Evolutionary conservation across 2,797 vertebrate species (phyloP).

Genomic region (Pteropus rufus): DNA sequence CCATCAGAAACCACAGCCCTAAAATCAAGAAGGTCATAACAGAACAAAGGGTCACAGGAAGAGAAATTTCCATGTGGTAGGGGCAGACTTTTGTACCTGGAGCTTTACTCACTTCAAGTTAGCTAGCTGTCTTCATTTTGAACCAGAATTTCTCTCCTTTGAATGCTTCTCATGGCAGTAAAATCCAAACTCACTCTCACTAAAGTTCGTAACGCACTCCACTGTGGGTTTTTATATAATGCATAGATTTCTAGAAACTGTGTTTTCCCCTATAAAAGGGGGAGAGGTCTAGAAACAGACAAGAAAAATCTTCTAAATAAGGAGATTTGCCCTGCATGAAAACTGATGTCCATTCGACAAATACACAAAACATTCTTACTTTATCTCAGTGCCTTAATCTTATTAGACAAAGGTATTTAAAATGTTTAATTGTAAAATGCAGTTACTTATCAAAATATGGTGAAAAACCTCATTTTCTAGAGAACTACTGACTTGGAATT

Average conservation of each 20-base stretch:
- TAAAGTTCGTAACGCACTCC: background rate
- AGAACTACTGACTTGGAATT: background rate
- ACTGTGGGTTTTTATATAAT: background rate
- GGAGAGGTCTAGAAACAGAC: background rate
- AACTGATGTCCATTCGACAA: background rate
- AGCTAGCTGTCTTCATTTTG: background rate
- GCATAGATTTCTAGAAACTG: constrained; percentile 17
- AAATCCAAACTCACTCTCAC: background rate
- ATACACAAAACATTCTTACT: background rate
- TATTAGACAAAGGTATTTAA: background rate
- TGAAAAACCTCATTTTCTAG: background rate
- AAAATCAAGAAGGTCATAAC: constrained; percentile 26
- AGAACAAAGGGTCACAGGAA: constrained; percentile 26
- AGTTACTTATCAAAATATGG: background rate
- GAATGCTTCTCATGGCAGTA: background rate
- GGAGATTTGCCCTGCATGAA: background rate
- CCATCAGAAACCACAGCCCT: constrained; percentile 34
- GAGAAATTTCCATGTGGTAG: constrained; percentile 18
- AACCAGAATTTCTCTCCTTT: background rate
- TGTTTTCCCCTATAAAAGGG: background rate
- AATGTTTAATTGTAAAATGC: background rate
- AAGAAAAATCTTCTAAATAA: background rate
- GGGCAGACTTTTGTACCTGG: background rate
- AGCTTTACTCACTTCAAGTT: background rate
- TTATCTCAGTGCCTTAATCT: background rate